Evolutionary conservation across 35 echinoderm and acorn worm genomes (phyloP).

Genomic region (Lytechinus pictus): DNA sequence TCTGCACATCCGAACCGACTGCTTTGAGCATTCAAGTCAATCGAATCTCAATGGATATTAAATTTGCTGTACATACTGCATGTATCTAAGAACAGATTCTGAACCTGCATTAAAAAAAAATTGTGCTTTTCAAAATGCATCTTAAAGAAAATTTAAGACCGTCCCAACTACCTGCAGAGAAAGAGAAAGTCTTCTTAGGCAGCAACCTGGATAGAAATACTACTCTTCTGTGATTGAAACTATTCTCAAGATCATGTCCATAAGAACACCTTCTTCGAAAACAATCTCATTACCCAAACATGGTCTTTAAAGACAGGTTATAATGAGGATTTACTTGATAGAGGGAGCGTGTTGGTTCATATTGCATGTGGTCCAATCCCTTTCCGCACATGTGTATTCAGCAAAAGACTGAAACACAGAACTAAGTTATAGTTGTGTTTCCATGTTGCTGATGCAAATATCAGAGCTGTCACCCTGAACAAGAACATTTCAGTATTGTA

Average conservation of each 20-base stretch:
- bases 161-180: neutral
- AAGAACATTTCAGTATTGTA: too few relatives aligned
- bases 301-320: too few relatives aligned
- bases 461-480: neutral
- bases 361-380: neutral
- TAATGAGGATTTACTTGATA: neutral
- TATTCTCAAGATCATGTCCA: too few relatives aligned
- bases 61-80: neutral
- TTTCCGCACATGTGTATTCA: neutral
- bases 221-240: too few relatives aligned
- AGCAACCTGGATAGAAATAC: too few relatives aligned
- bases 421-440: neutral
- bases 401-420: neutral
- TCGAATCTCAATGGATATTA: neutral
- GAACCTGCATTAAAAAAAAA: neutral
- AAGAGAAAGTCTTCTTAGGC: too few relatives aligned
- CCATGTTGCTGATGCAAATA: neutral
- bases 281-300: too few relatives aligned
- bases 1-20: neutral
- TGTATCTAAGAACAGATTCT: neutral
- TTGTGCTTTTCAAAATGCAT: neutral
- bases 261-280: too few relatives aligned
- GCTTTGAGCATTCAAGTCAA: neutral
- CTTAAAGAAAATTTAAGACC: neutral
- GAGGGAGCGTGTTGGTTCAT: neutral